phyloP scores from a whole-genome alignment of 2,888 invertebrate genomes.

The Stenolophus ochropezus region DNA sequence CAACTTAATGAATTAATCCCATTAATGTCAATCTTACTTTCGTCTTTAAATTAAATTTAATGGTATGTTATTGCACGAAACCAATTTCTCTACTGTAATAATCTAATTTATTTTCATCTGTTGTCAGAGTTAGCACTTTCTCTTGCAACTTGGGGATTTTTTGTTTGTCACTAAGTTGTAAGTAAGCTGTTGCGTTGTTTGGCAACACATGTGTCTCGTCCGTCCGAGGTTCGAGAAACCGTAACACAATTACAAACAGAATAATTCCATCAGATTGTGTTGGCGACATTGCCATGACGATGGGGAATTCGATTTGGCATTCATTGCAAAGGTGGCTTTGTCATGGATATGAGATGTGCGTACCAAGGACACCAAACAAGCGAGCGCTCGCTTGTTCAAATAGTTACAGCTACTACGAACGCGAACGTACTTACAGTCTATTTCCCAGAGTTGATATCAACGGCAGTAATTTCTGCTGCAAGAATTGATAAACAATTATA shows the following conservation, averaged over 20 bases:
- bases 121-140: neutral
- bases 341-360: constrained; percentile 2
- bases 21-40: neutral
- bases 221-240: neutral
- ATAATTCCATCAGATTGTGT: constrained; percentile 6
- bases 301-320: neutral
- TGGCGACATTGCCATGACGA: neutral
- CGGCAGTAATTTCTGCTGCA: no score
- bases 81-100: neutral
- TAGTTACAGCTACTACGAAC: no score
- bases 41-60: neutral
- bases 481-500: no score
- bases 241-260: constrained; percentile 15
- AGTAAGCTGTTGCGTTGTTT: neutral
- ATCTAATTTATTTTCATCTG: neutral
- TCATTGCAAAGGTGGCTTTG: neutral
- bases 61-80: neutral
- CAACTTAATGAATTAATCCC: neutral
- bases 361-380: constrained; percentile 3
- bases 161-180: neutral
- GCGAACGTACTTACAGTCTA: no score
- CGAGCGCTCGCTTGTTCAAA: no score
- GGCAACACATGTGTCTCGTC: neutral
- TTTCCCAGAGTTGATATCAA: no score
- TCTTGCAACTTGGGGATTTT: neutral